phyloP scores from a whole-genome alignment of 2,888 invertebrate genomes.

The Parascotia fuliginaria region DNA sequence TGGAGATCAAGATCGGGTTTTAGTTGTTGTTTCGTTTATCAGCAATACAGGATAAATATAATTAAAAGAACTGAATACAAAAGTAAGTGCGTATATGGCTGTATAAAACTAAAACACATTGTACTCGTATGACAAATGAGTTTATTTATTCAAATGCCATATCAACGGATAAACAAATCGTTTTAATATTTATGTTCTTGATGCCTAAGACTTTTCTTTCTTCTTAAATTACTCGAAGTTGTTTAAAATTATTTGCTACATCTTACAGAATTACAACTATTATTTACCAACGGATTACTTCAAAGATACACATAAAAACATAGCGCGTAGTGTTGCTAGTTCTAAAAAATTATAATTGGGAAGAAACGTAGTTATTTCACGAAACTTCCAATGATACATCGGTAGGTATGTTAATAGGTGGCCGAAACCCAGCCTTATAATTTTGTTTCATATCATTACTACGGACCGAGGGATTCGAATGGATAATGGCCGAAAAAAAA shows the following conservation, averaged over 20 bases:
- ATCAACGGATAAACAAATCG: too few relatives aligned
- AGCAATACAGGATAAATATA: too few relatives aligned
- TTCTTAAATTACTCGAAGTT: too few relatives aligned
- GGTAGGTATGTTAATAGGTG: slow-evolving; percentile 80
- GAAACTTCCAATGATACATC: slow-evolving; percentile 67
- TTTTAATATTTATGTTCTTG: too few relatives aligned
- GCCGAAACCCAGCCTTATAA: slow-evolving; percentile 72
- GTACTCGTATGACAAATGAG: too few relatives aligned
- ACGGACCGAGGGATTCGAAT: slow-evolving; percentile 61
- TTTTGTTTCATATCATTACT: slow-evolving; percentile 81
- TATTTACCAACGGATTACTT: neutral
- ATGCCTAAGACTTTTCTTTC: too few relatives aligned
- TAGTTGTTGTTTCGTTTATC: too few relatives aligned
- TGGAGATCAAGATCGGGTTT: neutral
- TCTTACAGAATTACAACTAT: neutral
- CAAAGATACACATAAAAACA: slow-evolving; percentile 4
- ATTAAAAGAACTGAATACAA: too few relatives aligned
- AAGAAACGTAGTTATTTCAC: slow-evolving; percentile 52
- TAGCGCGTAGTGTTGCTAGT: neutral
- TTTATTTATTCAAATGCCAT: too few relatives aligned
- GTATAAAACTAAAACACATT: too few relatives aligned
- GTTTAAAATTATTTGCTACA: too few relatives aligned
- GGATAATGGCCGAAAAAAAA: slow-evolving; percentile 73
- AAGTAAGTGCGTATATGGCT: too few relatives aligned
- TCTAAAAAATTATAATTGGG: slow-evolving; percentile 29